Evolutionary conservation across 2,888 invertebrate genomes (phyloP).

Genomic region (Leptinotarsa peninsularis): DNA sequence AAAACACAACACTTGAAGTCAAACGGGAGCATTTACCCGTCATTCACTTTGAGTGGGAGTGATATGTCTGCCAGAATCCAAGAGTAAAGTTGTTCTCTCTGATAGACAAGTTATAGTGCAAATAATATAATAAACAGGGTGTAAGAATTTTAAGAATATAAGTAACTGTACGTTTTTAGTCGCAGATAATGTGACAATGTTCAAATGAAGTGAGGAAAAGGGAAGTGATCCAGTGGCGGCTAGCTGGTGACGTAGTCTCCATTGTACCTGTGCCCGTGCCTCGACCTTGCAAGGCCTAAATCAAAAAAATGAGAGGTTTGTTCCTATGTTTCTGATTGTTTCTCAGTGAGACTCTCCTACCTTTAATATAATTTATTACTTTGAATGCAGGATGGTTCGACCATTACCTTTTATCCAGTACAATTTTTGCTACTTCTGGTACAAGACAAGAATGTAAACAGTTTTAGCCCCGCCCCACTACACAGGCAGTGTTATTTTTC

Average conservation of each 20-base stretch:
- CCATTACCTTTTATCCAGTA: constrained; percentile 31
- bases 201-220: constrained; percentile 24
- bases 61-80: constrained; percentile 61
- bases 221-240: constrained; percentile 55
- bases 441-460: constrained; percentile 63
- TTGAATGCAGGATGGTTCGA: constrained; percentile 25
- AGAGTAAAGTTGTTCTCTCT: constrained; percentile 54
- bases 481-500: constrained; percentile 50
- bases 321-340: constrained; percentile 37
- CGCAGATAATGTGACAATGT: constrained; percentile 55
- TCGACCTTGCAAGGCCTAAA: constrained; percentile 58
- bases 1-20: constrained; percentile 47
- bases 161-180: constrained; percentile 46
- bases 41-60: constrained; percentile 66
- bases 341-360: not conserved
- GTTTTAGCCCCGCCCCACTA: constrained; percentile 66
- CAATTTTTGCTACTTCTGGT: constrained; percentile 7
- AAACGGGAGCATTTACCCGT: constrained; percentile 61
- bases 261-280: constrained; percentile 64
- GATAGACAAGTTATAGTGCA: constrained; percentile 45
- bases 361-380: not conserved
- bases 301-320: constrained; percentile 62
- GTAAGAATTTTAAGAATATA: constrained; percentile 32
- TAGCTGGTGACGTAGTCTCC: constrained; percentile 66
- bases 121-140: constrained; percentile 39